These are phyloP conservation scores for Diachasma alloeum DNA, from an alignment of 1,140 invertebrate species.

Conservation along the genomic window DNA sequence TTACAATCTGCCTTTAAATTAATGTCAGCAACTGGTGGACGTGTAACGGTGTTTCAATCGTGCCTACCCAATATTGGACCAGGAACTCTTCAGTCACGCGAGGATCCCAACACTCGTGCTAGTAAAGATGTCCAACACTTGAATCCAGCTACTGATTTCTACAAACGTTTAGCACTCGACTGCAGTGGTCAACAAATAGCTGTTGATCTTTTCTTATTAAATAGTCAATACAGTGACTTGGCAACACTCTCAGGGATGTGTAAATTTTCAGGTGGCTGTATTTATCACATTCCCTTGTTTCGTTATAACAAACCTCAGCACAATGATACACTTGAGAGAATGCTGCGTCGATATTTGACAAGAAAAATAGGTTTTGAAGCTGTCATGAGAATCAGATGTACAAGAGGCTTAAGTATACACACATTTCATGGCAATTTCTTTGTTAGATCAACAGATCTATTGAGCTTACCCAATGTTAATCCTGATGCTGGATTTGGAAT, in stretches of 20 bases:
- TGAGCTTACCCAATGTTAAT: slow-evolving; percentile 97
- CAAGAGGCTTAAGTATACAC: slow-evolving; percentile 91
- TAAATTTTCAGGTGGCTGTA: slow-evolving; percentile 93
- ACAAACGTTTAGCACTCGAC: slow-evolving; percentile 95
- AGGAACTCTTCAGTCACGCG: slow-evolving; percentile 82
- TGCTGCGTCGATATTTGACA: slow-evolving; percentile 89
- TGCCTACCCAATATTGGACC: slow-evolving; percentile 91
- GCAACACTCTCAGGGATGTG: slow-evolving; percentile 92
- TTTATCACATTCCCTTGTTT: slow-evolving; percentile 93
- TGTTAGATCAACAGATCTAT: slow-evolving; percentile 95
- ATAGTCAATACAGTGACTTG: slow-evolving; percentile 92
- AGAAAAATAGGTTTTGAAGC: slow-evolving; percentile 99
- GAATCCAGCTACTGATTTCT: slow-evolving; percentile 97
- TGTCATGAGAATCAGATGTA: slow-evolving; percentile 96
- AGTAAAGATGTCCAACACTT: slow-evolving; percentile 83
- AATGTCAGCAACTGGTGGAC: slow-evolving; percentile 90
- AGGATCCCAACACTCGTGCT: slow-evolving; percentile 86
- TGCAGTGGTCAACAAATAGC: slow-evolving; percentile 96
- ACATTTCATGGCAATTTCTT: slow-evolving; percentile 99
- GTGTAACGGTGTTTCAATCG: slow-evolving; percentile 93
- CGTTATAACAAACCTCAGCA: slow-evolving; percentile 76
- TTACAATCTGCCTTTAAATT: slow-evolving; percentile 92
- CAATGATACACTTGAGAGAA: slow-evolving; percentile 78
- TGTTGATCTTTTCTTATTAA: slow-evolving; percentile 94
- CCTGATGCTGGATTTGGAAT: slow-evolving; percentile 98